Conservation (phyloP, 2,888 invertebrate genomes). For the Dasypogon diadema region DNA sequence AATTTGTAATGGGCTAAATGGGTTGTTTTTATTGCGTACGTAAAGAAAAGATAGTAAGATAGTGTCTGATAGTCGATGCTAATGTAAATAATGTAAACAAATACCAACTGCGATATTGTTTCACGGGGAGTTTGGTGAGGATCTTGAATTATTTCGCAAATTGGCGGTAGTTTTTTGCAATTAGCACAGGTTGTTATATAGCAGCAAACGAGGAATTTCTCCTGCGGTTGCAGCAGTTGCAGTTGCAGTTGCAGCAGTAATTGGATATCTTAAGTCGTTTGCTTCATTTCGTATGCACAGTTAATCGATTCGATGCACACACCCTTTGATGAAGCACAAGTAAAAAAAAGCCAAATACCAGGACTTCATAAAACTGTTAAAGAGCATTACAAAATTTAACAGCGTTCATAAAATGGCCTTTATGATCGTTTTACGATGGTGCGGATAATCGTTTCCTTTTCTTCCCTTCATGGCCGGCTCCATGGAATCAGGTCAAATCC, state of each 20-base stretch:
- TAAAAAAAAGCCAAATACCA: slow-evolving; percentile 33
- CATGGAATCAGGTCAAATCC: slow-evolving; percentile 4
- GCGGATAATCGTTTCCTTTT: slow-evolving; percentile 41
- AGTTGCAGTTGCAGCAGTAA: slow-evolving; percentile 24
- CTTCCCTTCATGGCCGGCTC: background rate
- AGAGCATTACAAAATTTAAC: slow-evolving; percentile 51
- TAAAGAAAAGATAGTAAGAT: no score
- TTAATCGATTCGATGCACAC: slow-evolving; percentile 30
- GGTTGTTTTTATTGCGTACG: slow-evolving; percentile 1
- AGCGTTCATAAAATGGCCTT: slow-evolving; percentile 42
- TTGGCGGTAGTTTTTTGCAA: background rate
- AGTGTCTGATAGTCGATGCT: no score
- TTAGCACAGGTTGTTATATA: background rate
- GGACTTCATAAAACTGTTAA: slow-evolving; percentile 48
- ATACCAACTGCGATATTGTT: background rate
- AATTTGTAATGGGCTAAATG: background rate
- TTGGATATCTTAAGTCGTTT: slow-evolving; percentile 27
- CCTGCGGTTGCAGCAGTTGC: background rate
- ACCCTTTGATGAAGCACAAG: slow-evolving; percentile 18
- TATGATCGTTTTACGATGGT: slow-evolving; percentile 45
- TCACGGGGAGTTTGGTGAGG: background rate
- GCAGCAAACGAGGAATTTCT: no score
- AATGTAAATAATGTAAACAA: background rate
- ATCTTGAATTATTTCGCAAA: background rate
- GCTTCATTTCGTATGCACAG: slow-evolving; percentile 39